Conservation (phyloP, 2,113 vertebrate genomes). For the Limanda limanda region DNA sequence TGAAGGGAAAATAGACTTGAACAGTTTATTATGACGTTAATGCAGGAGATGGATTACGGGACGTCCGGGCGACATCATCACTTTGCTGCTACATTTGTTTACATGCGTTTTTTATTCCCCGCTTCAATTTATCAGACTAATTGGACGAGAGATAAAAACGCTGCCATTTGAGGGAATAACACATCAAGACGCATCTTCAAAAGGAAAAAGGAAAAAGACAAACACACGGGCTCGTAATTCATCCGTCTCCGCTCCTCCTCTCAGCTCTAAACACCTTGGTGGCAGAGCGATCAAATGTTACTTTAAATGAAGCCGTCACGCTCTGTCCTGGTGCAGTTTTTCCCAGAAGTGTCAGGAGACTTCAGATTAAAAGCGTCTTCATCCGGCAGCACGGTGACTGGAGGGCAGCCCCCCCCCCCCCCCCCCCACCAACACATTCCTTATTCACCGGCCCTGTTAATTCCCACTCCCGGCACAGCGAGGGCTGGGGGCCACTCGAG, state of each 20-base stretch:
- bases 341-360: conserved; percentile 36
- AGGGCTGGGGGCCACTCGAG: conserved; percentile 50
- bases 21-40: neutral
- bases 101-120: neutral
- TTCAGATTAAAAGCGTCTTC: conserved; percentile 60
- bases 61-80: conserved; percentile 22
- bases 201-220: neutral
- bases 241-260: conserved; percentile 21
- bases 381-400: conserved; percentile 38
- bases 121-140: conserved; percentile 59
- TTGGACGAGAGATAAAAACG: conserved; percentile 50
- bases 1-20: neutral
- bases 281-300: conserved; percentile 16
- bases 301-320: conserved; percentile 32
- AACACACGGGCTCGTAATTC: conserved; percentile 15
- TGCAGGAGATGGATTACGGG: conserved; percentile 27
- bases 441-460: conserved; percentile 63
- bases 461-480: conserved; percentile 68
- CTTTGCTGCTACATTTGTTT: conserved; percentile 5
- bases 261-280: conserved; percentile 26
- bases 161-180: conserved; percentile 40
- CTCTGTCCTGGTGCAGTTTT: conserved; percentile 8
- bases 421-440: conserved; percentile 53
- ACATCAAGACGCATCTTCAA: conserved; percentile 36
- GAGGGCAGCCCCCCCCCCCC: conserved; percentile 52